These are phyloP conservation scores for Anorthoa munda DNA, from an alignment of 2,888 invertebrate genomes.

Conservation along the genomic window DNA sequence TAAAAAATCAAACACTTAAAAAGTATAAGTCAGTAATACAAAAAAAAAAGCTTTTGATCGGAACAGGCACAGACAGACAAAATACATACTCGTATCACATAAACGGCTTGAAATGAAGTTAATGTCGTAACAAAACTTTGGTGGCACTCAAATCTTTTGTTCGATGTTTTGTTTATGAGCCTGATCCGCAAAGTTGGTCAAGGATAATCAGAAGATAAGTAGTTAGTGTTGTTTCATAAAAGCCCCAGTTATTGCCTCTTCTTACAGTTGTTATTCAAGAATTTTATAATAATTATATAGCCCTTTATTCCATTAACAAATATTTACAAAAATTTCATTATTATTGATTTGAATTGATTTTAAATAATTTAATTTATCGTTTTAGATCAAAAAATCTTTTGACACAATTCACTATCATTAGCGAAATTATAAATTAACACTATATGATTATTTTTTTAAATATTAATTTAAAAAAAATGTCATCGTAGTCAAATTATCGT, in stretches of 20 bases:
- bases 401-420: neutral
- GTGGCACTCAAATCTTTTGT: constrained; percentile 49
- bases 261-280: constrained; percentile 4
- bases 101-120: constrained; percentile 11
- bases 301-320: too few species aligned
- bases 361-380: too few species aligned
- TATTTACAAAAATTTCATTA: too few species aligned
- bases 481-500: too few species aligned
- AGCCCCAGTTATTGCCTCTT: constrained; percentile 16
- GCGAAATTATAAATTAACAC: too few species aligned
- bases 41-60: neutral
- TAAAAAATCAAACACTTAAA: too few species aligned
- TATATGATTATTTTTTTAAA: too few species aligned
- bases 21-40: too few species aligned
- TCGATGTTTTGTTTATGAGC: constrained; percentile 59
- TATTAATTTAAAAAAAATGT: too few species aligned
- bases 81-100: neutral
- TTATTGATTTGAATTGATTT: too few species aligned
- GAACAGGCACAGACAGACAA: neutral
- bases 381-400: neutral
- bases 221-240: constrained; percentile 27
- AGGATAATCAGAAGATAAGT: constrained; percentile 36
- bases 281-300: too few species aligned
- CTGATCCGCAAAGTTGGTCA: constrained; percentile 43
- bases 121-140: constrained; percentile 45